A percentile compares a stretch with the other conserved stretches of the same genome.
Conservation (phyloP, 2,113 vertebrate species). For the Morone chrysops region DNA sequence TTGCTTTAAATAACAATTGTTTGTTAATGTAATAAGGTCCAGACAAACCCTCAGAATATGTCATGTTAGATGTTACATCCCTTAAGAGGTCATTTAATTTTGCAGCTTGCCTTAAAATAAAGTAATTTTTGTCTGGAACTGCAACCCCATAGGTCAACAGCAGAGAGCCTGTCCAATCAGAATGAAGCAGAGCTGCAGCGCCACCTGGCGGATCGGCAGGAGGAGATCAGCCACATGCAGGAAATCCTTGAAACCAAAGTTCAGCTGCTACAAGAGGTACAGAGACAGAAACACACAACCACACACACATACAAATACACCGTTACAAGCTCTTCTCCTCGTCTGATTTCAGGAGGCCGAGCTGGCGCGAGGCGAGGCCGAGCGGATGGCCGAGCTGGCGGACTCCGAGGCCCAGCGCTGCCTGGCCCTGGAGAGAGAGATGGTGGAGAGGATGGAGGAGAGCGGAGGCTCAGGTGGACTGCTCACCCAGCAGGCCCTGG, state of each 20-base stretch:
- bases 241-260: slow-evolving; percentile 90
- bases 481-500: slow-evolving; percentile 47
- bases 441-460: slow-evolving; percentile 79
- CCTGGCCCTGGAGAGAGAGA: slow-evolving; percentile 84
- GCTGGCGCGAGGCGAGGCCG: slow-evolving; percentile 84
- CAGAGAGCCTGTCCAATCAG: slow-evolving; percentile 84
- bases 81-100: not conserved
- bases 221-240: slow-evolving; percentile 87
- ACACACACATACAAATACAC: not conserved
- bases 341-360: slow-evolving; percentile 85
- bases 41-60: too few species aligned
- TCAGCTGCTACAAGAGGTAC: slow-evolving; percentile 90
- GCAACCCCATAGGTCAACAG: slow-evolving; percentile 78
- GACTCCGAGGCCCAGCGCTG: slow-evolving; percentile 85
- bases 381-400: slow-evolving; percentile 82
- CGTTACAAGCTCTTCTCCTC: too few species aligned
- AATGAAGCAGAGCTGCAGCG: slow-evolving; percentile 86
- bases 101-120: not conserved
- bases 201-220: slow-evolving; percentile 85
- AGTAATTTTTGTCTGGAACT: not conserved
- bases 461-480: not conserved
- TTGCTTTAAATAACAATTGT: too few species aligned
- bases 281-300: not conserved
- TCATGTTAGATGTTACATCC: too few species aligned
- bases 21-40: too few species aligned